Percentiles rank a stretch among this genome's conserved stretches.
phyloP scores from a whole-genome alignment of 2,113 vertebrate species.

The Pangasianodon gigas region DNA sequence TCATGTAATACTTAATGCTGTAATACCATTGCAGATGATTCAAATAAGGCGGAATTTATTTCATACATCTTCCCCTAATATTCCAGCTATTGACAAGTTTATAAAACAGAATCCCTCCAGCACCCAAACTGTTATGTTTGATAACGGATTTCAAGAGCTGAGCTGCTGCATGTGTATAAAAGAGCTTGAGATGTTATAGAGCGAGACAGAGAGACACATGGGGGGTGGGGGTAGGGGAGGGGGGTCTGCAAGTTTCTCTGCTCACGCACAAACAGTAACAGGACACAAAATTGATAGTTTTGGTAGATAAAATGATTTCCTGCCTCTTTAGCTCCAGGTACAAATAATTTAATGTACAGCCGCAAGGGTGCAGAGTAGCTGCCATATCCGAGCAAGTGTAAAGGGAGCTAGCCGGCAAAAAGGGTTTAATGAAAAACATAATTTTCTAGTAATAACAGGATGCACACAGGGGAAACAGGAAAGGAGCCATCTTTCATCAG shows the following conservation, averaged over 20 bases:
- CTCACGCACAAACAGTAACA: constrained; percentile 25
- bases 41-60: constrained; percentile 21
- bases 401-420: constrained; percentile 25
- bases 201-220: background rate
- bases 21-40: constrained; percentile 31
- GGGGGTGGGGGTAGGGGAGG: background rate
- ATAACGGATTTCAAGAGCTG: constrained; percentile 16
- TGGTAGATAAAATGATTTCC: constrained; percentile 45
- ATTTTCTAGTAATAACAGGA: constrained; percentile 37
- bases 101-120: constrained; percentile 20
- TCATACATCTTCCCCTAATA: background rate
- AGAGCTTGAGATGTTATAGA: background rate
- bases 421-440: constrained; percentile 32
- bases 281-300: constrained; percentile 40
- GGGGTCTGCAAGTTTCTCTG: background rate
- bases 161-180: constrained; percentile 35
- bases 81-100: constrained; percentile 26
- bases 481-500: background rate
- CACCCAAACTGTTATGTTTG: background rate
- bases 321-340: constrained; percentile 36
- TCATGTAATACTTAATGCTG: background rate
- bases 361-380: background rate
- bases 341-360: constrained; percentile 35
- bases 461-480: constrained; percentile 30
- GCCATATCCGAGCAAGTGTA: constrained; percentile 19